Conservation (phyloP, 2,797 vertebrate genomes). For the Sebastes baramenuke region DNA sequence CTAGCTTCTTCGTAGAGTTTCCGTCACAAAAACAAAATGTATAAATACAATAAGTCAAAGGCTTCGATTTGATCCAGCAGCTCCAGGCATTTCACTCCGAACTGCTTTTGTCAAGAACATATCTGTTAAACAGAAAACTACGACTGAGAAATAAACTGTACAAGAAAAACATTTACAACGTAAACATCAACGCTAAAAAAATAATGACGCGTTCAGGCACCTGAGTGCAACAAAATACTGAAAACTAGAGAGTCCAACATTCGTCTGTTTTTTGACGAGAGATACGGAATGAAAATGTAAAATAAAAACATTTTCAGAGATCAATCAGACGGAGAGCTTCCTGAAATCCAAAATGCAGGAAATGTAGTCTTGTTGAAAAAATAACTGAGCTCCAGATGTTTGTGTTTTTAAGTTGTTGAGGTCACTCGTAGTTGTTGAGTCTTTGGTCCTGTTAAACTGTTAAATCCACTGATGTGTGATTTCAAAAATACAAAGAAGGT, state of each 20-base stretch:
- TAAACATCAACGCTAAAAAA: not conserved
- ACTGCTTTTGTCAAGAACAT: conserved; percentile 70
- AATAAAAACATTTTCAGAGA: not conserved
- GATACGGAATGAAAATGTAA: not conserved
- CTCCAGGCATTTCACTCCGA: conserved; percentile 40
- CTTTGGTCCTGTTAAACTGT: not conserved
- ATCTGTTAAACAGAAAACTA: conserved; percentile 34
- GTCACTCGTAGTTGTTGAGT: not conserved
- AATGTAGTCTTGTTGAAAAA: not conserved
- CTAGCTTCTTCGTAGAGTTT: not conserved
- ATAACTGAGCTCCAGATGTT: not conserved
- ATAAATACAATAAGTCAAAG: conserved; percentile 63
- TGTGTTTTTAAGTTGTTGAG: not conserved
- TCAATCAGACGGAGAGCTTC: not conserved
- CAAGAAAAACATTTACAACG: conserved; percentile 49
- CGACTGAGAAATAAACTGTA: conserved; percentile 13
- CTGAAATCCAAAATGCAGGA: not conserved
- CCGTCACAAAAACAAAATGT: conserved; percentile 22
- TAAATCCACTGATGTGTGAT: not conserved
- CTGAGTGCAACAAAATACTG: not conserved
- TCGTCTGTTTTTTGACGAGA: not conserved
- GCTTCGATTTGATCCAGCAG: conserved; percentile 58
- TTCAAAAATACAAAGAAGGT: not conserved
- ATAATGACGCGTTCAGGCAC: conserved; percentile 21
- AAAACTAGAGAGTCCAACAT: not conserved